These are phyloP conservation scores for Pluvianellus socialis DNA, from an alignment of 2,113 vertebrate species.

Conservation along the genomic window DNA sequence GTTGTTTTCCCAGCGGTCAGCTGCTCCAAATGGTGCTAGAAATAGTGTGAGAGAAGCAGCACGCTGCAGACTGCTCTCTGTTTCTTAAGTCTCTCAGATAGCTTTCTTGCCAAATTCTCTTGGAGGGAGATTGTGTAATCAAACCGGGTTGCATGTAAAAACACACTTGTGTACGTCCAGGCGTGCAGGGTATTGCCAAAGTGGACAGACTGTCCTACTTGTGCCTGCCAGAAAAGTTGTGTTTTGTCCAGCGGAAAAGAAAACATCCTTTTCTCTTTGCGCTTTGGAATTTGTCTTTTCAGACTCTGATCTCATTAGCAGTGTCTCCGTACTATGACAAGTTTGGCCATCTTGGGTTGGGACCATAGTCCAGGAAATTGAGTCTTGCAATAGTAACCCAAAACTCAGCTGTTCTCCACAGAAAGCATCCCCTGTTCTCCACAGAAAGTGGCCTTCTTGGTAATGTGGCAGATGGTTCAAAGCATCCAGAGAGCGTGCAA, in stretches of 20 bases:
- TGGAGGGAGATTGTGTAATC: slow-evolving; percentile 20
- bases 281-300: background rate
- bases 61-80: background rate
- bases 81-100: background rate
- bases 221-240: slow-evolving; percentile 52
- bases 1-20: background rate
- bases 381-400: background rate
- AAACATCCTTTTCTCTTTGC: slow-evolving; percentile 59
- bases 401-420: background rate
- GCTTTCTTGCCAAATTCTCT: slow-evolving; percentile 16
- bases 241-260: slow-evolving; percentile 71
- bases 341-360: background rate
- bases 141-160: slow-evolving; percentile 49
- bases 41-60: background rate
- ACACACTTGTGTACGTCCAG: slow-evolving; percentile 57
- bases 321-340: background rate
- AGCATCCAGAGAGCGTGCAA: background rate
- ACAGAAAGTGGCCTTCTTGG: background rate
- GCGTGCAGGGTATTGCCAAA: slow-evolving; percentile 49
- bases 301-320: slow-evolving; percentile 13
- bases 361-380: accelerated
- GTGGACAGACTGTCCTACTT: slow-evolving; percentile 72
- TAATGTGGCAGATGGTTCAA: background rate
- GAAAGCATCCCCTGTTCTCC: background rate
- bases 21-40: background rate